Conservation (phyloP, 2,797 vertebrate genomes). For the Coccyzus lansbergi region DNA sequence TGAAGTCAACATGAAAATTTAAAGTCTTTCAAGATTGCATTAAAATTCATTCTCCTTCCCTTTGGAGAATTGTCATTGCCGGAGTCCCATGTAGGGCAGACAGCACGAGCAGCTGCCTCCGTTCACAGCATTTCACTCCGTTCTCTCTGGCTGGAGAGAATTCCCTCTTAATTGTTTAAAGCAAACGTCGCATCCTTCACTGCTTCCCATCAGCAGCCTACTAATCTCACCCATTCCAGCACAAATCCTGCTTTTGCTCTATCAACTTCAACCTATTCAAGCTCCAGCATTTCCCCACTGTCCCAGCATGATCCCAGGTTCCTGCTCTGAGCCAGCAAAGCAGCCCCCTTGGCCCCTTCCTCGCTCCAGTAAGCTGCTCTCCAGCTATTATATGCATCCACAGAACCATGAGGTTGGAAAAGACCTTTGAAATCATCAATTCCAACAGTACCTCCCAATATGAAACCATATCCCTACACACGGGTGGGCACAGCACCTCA, state of each 20-base stretch:
- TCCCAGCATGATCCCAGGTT: too few species aligned
- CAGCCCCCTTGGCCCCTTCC: neutral
- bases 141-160: neutral
- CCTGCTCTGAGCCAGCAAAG: neutral
- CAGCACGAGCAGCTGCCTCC: constrained; percentile 1
- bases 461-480: too few species aligned
- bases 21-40: constrained; percentile 72
- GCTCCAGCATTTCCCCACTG: neutral
- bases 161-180: neutral
- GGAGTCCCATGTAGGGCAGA: constrained; percentile 44
- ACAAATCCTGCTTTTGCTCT: neutral
- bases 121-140: neutral
- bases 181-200: neutral
- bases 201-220: neutral
- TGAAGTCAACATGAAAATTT: constrained; percentile 74
- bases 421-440: too few species aligned
- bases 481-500: neutral
- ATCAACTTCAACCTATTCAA: neutral
- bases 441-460: too few species aligned
- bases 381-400: neutral
- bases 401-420: too few species aligned
- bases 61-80: constrained; percentile 35
- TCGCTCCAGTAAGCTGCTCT: rapidly evolving
- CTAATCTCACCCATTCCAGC: neutral
- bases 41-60: constrained; percentile 72